A percentile compares a stretch with the other conserved stretches of the same genome.
Conservation (phyloP, 1,140 invertebrate species). For the Whitmania pigra region DNA sequence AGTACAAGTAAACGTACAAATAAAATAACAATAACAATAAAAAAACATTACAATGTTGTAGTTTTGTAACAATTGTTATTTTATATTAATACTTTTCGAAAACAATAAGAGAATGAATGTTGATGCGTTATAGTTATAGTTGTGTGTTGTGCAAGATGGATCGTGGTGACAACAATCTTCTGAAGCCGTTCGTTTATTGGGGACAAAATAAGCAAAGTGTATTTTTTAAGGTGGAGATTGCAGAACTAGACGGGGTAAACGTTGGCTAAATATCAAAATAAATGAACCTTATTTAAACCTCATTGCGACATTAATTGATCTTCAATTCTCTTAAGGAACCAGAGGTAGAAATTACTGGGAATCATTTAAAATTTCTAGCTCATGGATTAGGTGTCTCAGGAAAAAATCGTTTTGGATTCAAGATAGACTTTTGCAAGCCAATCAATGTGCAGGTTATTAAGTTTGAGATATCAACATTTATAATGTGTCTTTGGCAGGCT, state of each 20-base stretch:
- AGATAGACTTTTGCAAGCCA: background rate
- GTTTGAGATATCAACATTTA: no score
- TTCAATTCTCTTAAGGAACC: background rate
- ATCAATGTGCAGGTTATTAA: background rate
- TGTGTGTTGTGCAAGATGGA: no score
- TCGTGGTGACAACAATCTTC: background rate
- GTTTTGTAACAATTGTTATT: no score
- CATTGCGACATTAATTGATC: background rate
- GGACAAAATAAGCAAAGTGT: conserved; percentile 13
- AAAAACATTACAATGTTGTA: no score
- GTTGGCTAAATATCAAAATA: background rate
- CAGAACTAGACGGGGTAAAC: background rate
- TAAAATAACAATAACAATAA: no score
- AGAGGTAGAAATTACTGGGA: background rate
- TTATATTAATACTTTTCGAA: no score
- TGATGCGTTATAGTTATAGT: no score
- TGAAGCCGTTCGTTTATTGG: conserved; percentile 17
- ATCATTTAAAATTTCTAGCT: background rate
- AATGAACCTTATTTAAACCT: background rate
- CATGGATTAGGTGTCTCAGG: conserved; percentile 2
- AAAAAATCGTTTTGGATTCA: conserved; percentile 4
- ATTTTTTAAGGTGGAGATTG: conserved; percentile 16
- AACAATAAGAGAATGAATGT: no score
- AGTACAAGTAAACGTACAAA: no score
- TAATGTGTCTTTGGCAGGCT: no score